Evolutionary conservation across 2,888 invertebrate species (phyloP).

Genomic region (Prionchulus punctatus): DNA sequence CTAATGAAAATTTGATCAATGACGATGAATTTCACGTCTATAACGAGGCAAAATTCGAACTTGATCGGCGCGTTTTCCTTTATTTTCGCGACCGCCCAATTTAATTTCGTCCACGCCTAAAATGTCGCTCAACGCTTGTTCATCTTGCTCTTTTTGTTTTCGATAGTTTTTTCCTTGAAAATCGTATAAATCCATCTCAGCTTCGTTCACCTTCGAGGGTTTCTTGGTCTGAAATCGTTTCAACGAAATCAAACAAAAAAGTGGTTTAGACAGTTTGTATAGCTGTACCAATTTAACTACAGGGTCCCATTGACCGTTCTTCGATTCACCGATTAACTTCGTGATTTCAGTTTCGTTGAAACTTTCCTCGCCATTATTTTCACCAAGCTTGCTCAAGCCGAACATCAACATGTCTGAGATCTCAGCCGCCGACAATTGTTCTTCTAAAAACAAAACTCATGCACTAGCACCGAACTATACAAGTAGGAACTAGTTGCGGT

Average conservation of each 20-base stretch:
- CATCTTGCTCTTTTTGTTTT: slow-evolving; percentile 12
- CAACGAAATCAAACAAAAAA: too few species aligned
- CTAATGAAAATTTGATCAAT: too few species aligned
- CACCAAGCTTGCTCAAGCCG: slow-evolving; percentile 8
- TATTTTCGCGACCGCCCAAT: background rate
- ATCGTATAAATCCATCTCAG: slow-evolving; percentile 30
- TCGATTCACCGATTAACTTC: slow-evolving; percentile 12
- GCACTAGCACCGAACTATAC: too few species aligned
- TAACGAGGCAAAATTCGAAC: too few species aligned
- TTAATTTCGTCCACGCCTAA: background rate
- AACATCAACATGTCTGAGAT: slow-evolving; percentile 12
- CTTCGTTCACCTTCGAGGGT: too few species aligned
- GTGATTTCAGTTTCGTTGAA: slow-evolving; percentile 7
- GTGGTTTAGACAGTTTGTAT: too few species aligned
- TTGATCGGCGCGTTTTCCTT: slow-evolving; percentile 4
- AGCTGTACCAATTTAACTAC: too few species aligned
- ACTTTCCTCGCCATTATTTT: background rate
- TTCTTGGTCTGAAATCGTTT: too few species aligned
- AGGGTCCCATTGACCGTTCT: slow-evolving; percentile 12
- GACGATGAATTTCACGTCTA: too few species aligned
- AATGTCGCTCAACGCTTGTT: background rate
- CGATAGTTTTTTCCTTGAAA: slow-evolving; percentile 36
- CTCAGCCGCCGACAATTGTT: slow-evolving; percentile 6
- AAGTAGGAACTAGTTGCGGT: too few species aligned
- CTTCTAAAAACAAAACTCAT: too few species aligned